A percentile compares a stretch with the other conserved stretches of the same genome.
These are phyloP conservation scores for Apostichopus japonicus DNA, from an alignment of 35 echinoderm and acorn worm species.

Conservation along the genomic window DNA sequence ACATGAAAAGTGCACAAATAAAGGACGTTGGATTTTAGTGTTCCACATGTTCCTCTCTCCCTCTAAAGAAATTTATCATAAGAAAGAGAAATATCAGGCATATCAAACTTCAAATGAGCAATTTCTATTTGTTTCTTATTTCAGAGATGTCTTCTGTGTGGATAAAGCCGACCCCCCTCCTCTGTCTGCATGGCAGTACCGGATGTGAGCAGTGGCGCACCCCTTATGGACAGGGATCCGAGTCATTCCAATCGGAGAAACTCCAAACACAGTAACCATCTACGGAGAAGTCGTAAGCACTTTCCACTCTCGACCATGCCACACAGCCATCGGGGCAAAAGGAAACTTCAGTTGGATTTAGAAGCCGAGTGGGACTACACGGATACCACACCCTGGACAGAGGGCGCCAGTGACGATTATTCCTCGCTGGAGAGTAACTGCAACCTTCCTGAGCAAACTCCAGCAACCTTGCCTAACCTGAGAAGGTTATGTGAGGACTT, in stretches of 20 bases:
- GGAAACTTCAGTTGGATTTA: slow-evolving; percentile 52
- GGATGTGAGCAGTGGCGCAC: slow-evolving; percentile 24
- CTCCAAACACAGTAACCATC: slow-evolving; percentile 38
- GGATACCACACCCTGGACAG: slow-evolving; percentile 21
- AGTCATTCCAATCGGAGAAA: background rate
- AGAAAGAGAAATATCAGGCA: too few relatives aligned
- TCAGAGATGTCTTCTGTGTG: slow-evolving; percentile 25
- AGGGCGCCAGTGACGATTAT: slow-evolving; percentile 35
- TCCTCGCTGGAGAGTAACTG: slow-evolving; percentile 46
- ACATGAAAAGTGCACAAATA: too few relatives aligned
- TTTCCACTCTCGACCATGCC: slow-evolving; percentile 57
- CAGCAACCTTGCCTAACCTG: slow-evolving; percentile 14
- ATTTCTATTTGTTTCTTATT: background rate
- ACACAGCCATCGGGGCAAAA: slow-evolving; percentile 49
- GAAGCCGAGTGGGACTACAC: slow-evolving; percentile 28
- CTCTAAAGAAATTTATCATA: too few relatives aligned
- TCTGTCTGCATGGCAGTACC: slow-evolving; percentile 52
- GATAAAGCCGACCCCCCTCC: background rate
- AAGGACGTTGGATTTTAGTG: too few relatives aligned
- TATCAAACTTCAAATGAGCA: background rate
- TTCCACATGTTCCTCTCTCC: too few relatives aligned
- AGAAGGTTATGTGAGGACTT: slow-evolving; percentile 41
- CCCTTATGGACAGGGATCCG: slow-evolving; percentile 14
- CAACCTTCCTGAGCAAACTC: background rate
- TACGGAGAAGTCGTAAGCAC: slow-evolving; percentile 26